These are phyloP conservation scores for Phortica variegata DNA, from an alignment of 1,140 invertebrate species.

Conservation along the genomic window DNA sequence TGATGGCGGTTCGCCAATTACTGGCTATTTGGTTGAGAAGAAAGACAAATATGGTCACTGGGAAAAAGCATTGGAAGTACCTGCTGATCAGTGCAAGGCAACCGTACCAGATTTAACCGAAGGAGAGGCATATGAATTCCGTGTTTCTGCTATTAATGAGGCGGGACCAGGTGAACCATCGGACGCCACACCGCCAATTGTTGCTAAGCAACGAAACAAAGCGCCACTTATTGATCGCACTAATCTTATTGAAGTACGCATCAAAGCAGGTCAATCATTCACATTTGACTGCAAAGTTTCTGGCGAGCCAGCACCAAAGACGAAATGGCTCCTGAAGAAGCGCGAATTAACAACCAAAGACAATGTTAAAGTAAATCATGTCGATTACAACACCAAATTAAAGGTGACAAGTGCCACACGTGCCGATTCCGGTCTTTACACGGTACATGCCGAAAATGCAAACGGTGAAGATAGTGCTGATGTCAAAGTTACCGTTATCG, in stretches of 20 bases:
- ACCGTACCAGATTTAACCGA: slow-evolving; percentile 87
- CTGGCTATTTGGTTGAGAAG: slow-evolving; percentile 87
- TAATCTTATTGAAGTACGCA: slow-evolving; percentile 79
- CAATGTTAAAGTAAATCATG: slow-evolving; percentile 70
- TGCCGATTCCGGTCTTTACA: slow-evolving; percentile 87
- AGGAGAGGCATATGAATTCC: slow-evolving; percentile 87
- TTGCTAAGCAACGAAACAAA: slow-evolving; percentile 91
- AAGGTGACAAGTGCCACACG: slow-evolving; percentile 82
- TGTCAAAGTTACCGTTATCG: slow-evolving; percentile 89
- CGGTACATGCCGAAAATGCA: slow-evolving; percentile 87
- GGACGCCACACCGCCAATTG: slow-evolving; percentile 87
- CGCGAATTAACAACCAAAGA: slow-evolving; percentile 68
- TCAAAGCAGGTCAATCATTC: slow-evolving; percentile 85
- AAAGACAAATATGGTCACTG: slow-evolving; percentile 93
- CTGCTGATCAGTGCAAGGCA: slow-evolving; percentile 76
- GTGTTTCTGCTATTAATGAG: slow-evolving; percentile 88
- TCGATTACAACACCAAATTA: slow-evolving; percentile 89
- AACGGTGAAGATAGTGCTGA: slow-evolving; percentile 91
- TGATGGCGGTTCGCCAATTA: slow-evolving; percentile 85
- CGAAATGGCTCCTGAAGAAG: slow-evolving; percentile 80
- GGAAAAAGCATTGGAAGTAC: slow-evolving; percentile 71
- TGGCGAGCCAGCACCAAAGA: slow-evolving; percentile 91
- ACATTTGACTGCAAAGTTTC: slow-evolving; percentile 70
- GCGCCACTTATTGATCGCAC: slow-evolving; percentile 89
- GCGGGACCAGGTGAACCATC: slow-evolving; percentile 93